These are phyloP conservation scores for Paradisaea rubra DNA, from an alignment of 2,113 vertebrate species.

Conservation along the genomic window DNA sequence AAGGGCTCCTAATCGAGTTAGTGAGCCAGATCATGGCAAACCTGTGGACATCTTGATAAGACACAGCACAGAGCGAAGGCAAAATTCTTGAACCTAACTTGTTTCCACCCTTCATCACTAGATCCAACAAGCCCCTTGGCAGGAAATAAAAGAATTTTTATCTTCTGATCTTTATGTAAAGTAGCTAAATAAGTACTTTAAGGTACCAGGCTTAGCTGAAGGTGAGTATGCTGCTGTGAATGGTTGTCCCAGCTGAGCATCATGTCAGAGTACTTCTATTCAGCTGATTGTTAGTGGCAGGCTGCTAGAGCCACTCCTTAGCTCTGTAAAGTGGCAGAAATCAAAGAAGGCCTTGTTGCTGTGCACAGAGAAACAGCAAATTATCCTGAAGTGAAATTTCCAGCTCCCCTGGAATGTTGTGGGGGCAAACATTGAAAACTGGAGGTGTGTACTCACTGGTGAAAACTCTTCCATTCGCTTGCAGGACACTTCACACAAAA, in stretches of 20 bases:
- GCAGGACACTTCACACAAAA: not conserved
- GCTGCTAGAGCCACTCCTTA: not conserved
- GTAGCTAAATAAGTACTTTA: not conserved
- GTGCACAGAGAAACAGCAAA: not conserved
- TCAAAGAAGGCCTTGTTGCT: slow-evolving; percentile 1
- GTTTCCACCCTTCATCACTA: not conserved
- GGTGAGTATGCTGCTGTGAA: not conserved
- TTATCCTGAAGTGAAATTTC: not conserved
- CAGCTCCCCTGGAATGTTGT: not conserved
- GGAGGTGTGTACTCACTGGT: not conserved
- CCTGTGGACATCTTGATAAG: not conserved
- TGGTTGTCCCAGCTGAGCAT: not conserved
- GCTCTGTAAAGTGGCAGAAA: slow-evolving; percentile 12
- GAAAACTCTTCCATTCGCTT: not conserved
- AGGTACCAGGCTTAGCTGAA: not conserved
- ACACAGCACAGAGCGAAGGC: not conserved
- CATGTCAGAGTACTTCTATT: slow-evolving; percentile 11
- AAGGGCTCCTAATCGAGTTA: not conserved
- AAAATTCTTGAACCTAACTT: slow-evolving; percentile 3
- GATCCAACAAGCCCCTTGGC: not conserved
- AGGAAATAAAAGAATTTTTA: not conserved
- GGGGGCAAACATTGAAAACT: not conserved
- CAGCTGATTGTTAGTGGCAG: not conserved
- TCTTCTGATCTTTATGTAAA: not conserved
- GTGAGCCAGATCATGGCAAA: not conserved